Base-by-base conservation (phyloP, 2,113 vertebrate species). In the Oenanthe oenanthe region DNA sequence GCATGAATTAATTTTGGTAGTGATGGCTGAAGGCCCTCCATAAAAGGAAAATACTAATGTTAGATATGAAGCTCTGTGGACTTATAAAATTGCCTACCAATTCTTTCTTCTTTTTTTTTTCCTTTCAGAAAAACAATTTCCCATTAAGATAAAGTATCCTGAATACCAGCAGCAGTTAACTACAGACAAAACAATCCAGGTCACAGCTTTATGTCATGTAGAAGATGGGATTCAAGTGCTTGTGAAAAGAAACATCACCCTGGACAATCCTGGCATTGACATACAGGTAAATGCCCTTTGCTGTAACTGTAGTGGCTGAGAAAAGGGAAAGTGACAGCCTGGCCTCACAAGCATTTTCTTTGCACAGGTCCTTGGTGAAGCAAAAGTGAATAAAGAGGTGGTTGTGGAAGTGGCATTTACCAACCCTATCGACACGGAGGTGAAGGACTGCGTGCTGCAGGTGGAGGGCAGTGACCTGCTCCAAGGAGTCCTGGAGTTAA, bases 391-490 rank as follows among this genome's bases (percentile, higher is more conserved):
- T 19, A 82, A 95, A 75, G 96, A 96, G 17, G 67, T 97, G 70
- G 88, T 88, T 0, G 97, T 98, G 43, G 97, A 96, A 75, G 97
- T 98, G 90, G 51, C 51, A 21, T 98, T 98, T 91, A 97, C 97
- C 80, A 98, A 98, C 36, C 98, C 98, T 0, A 91, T 98, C 12
- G 50, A 95, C 0, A 8, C 24, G 2, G 97, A 97, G 0, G 87
- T 98, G 78, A 97, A 7, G 17, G 31, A 96, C 62, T 98, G 98
- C 2, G 72, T 97, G 70, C 91, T 98, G 71, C 97, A 93, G 90
- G 97, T 97, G 28, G 97, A 98, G 80, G 98, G 98, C 51, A 97
- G 96, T 3, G 98, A 97, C 81, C 91, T 98, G 91, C 96, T 98
- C 65, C 94, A 31, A 58, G 96, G 96, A 73, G 92, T 75, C 78